Conservation (phyloP, 2,797 vertebrate genomes). For the Alauda arvensis region DNA sequence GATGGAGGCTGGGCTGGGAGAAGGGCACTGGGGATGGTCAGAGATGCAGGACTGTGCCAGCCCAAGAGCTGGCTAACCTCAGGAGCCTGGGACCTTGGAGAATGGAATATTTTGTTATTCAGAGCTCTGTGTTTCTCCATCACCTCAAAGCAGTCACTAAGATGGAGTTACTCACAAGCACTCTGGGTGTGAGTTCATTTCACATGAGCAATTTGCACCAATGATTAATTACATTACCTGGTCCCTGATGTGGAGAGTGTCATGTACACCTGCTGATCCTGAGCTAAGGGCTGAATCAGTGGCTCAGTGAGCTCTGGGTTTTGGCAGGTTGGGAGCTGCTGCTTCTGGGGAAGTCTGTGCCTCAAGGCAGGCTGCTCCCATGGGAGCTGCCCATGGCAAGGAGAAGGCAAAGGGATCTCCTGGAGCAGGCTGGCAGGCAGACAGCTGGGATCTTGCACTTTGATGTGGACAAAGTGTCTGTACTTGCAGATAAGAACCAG, state of each 20-base stretch:
- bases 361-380: neutral
- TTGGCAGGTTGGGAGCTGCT: neutral
- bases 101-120: neutral
- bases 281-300: neutral
- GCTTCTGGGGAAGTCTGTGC: neutral
- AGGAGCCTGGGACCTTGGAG: neutral
- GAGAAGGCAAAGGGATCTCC: neutral
- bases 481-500: neutral
- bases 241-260: accelerated
- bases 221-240: neutral
- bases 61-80: neutral
- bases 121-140: neutral
- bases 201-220: neutral
- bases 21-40: neutral
- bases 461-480: neutral
- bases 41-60: neutral
- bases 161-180: neutral
- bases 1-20: neutral
- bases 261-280: neutral
- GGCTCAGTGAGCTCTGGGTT: neutral
- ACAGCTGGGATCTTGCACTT: neutral
- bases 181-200: neutral
- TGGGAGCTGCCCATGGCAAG: neutral
- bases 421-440: neutral
- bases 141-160: neutral